Evolutionary conservation across 1,140 invertebrate genomes (phyloP).

Genomic region (Drosophila pachea): DNA sequence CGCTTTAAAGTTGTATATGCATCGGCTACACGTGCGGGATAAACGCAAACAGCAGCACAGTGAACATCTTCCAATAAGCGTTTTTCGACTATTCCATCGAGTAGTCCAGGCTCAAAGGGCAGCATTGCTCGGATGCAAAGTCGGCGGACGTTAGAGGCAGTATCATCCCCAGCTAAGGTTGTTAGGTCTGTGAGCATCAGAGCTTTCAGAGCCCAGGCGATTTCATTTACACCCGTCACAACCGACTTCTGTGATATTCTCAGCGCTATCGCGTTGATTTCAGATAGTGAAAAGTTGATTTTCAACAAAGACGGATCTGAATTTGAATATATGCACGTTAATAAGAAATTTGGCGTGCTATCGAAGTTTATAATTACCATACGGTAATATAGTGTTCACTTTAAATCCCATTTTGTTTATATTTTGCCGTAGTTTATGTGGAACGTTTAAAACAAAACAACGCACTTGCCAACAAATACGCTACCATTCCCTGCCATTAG

Average conservation of each 20-base stretch:
- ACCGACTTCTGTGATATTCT: conserved; percentile 55
- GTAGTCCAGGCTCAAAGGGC: conserved; percentile 55
- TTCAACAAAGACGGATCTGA: conserved; percentile 53
- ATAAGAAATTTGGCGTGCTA: no score
- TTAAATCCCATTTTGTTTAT: conserved; percentile 43
- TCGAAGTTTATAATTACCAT: conserved; percentile 44
- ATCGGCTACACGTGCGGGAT: conserved; percentile 90
- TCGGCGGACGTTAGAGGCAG: conserved; percentile 86
- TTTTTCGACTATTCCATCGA: conserved; percentile 62
- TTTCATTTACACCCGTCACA: conserved; percentile 78
- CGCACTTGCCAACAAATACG: no score
- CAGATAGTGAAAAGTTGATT: conserved; percentile 55
- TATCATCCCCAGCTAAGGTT: conserved; percentile 94
- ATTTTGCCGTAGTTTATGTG: no score
- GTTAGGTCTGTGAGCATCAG: conserved; percentile 95
- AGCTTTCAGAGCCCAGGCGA: conserved; percentile 89
- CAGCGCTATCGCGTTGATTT: conserved; percentile 59
- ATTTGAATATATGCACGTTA: no score
- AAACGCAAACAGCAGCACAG: conserved; percentile 96
- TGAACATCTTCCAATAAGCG: conserved; percentile 64
- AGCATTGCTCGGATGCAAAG: conserved; percentile 82
- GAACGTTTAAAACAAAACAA: no score
- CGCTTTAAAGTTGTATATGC: conserved; percentile 83
- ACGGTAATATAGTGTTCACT: conserved; percentile 66
- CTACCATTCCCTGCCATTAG: background rate